Evolutionary conservation across 2,797 vertebrate genomes (phyloP).

Genomic region (Lophotriccus pileatus): DNA sequence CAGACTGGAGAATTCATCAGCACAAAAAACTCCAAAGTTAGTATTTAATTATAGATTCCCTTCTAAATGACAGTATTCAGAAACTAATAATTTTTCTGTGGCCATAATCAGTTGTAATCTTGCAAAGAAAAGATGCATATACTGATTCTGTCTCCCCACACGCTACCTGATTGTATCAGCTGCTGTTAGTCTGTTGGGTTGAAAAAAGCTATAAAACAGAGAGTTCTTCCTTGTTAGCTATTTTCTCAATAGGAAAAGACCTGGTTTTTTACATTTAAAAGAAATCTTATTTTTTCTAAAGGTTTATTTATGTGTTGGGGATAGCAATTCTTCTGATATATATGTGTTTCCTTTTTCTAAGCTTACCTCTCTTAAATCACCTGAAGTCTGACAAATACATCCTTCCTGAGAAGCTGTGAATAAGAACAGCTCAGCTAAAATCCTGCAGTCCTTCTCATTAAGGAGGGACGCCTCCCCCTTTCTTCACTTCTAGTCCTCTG

Average conservation of each 20-base stretch:
- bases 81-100: neutral
- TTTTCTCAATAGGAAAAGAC: neutral
- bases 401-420: neutral
- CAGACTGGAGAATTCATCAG: neutral
- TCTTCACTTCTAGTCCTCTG: neutral
- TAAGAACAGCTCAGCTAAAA: neutral
- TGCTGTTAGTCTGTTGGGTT: neutral
- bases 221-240: neutral
- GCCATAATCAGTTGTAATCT: neutral
- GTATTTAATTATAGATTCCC: neutral
- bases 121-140: neutral
- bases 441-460: neutral
- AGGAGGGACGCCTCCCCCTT: neutral
- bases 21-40: neutral
- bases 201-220: neutral
- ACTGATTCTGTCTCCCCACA: neutral
- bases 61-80: neutral
- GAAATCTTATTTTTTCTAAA: neutral
- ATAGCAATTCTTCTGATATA: neutral
- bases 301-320: neutral
- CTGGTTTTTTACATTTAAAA: neutral
- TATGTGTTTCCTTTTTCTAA: neutral
- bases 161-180: neutral
- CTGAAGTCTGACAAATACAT: neutral
- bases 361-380: neutral